Evolutionary conservation across 1,140 invertebrate genomes (phyloP).

Genomic region (Magallana gigas): DNA sequence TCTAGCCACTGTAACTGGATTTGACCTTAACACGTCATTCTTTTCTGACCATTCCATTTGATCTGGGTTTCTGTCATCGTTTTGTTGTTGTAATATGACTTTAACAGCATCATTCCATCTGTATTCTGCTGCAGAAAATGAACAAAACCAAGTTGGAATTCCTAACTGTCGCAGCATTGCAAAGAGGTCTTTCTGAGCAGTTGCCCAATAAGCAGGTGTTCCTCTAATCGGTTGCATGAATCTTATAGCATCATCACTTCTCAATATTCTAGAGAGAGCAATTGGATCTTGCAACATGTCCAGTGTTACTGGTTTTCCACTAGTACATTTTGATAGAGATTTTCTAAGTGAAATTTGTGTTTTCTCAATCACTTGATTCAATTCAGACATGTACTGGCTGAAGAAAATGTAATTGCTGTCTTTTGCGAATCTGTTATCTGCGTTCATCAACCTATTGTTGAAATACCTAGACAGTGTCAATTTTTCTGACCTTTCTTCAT

Average conservation of each 20-base stretch:
- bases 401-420: constrained; percentile 3
- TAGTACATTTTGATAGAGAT: too few relatives aligned
- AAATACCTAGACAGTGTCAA: too few relatives aligned
- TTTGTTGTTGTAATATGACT: constrained; percentile 44
- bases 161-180: constrained; percentile 58
- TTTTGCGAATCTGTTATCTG: constrained; percentile 45
- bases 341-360: too few relatives aligned
- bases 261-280: constrained; percentile 45
- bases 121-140: constrained; percentile 49
- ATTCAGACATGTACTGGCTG: too few relatives aligned
- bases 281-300: constrained; percentile 40
- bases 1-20: constrained; percentile 7
- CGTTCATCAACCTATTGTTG: constrained; percentile 26
- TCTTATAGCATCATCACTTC: constrained; percentile 43
- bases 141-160: too few relatives aligned
- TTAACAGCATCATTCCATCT: constrained; percentile 54
- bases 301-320: constrained; percentile 2
- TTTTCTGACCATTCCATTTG: too few relatives aligned
- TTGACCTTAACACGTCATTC: neutral
- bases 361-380: neutral
- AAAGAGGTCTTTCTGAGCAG: constrained; percentile 58
- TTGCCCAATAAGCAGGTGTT: constrained; percentile 46
- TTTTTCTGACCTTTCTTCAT: too few relatives aligned
- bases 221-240: too few relatives aligned
- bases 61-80: constrained; percentile 15